phyloP scores from a whole-genome alignment of 2,888 invertebrate genomes.

The Drosophila neutralis region DNA sequence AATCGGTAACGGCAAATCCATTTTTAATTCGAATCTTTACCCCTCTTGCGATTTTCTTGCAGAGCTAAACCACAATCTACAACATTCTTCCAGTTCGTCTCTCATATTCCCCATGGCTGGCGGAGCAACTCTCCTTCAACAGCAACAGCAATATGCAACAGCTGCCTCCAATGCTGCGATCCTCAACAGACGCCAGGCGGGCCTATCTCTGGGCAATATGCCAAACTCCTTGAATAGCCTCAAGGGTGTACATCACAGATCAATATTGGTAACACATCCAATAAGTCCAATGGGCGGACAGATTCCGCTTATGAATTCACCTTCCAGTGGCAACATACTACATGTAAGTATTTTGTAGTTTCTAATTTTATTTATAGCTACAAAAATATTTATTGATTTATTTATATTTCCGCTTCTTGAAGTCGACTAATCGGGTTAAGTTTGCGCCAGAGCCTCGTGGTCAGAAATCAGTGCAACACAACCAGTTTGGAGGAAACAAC shows the following conservation, averaged over 20 bases:
- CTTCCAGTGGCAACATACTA: slow-evolving; percentile 90
- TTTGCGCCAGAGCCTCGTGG: slow-evolving; percentile 83
- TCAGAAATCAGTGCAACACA: slow-evolving; percentile 77
- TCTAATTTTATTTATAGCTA: background rate
- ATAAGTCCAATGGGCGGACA: slow-evolving; percentile 79
- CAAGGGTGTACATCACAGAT: slow-evolving; percentile 76
- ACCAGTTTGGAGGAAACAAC: slow-evolving; percentile 41
- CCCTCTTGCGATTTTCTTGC: slow-evolving; percentile 80
- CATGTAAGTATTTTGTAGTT: slow-evolving; percentile 83
- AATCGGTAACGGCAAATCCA: slow-evolving; percentile 82
- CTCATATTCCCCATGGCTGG: slow-evolving; percentile 78
- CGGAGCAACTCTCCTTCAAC: slow-evolving; percentile 82
- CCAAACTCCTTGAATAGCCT: slow-evolving; percentile 50
- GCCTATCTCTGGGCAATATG: slow-evolving; percentile 82
- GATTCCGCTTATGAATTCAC: slow-evolving; percentile 86
- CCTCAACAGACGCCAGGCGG: slow-evolving; percentile 84
- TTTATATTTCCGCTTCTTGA: background rate
- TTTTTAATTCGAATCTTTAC: slow-evolving; percentile 67
- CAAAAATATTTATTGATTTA: background rate
- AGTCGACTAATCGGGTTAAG: slow-evolving; percentile 83
- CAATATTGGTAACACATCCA: slow-evolving; percentile 84
- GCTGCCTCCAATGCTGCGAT: slow-evolving; percentile 81
- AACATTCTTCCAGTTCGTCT: slow-evolving; percentile 85
- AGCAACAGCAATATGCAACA: slow-evolving; percentile 85
- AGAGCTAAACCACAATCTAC: slow-evolving; percentile 85